A percentile compares a stretch with the other conserved stretches of the same genome.
phyloP scores from a whole-genome alignment of 2,797 vertebrate genomes.

The Clarias pachynema region DNA sequence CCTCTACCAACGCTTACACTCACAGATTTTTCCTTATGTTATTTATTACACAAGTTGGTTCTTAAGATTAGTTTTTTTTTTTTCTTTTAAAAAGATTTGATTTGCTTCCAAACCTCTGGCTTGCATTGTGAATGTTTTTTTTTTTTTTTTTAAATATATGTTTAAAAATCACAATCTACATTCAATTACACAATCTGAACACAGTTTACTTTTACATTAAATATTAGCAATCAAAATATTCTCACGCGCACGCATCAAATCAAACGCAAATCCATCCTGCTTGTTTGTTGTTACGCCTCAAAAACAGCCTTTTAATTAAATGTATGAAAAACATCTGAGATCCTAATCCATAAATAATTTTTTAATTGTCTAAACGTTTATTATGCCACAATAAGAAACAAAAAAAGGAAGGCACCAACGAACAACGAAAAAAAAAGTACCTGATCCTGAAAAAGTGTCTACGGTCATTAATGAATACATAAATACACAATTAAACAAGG shows the following conservation, averaged over 20 bases:
- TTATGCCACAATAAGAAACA: background rate
- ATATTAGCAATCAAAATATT: background rate
- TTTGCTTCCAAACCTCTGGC: background rate
- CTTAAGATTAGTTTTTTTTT: too few relatives aligned
- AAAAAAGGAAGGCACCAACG: conserved; percentile 10
- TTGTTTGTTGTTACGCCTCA: background rate
- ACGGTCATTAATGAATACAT: background rate
- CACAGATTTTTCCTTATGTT: background rate
- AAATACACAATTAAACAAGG: conserved; percentile 19
- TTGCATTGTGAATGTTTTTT: background rate
- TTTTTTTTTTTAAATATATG: background rate
- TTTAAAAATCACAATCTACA: background rate
- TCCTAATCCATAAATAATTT: background rate
- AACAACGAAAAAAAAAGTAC: background rate
- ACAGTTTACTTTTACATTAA: background rate
- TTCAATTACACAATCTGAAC: background rate
- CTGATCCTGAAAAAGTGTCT: background rate
- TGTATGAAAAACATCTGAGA: background rate
- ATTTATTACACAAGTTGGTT: background rate
- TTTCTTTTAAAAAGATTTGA: background rate
- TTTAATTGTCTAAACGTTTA: background rate
- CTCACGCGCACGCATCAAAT: background rate
- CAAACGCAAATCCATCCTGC: background rate
- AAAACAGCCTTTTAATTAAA: background rate
- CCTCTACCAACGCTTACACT: background rate